Base-by-base conservation (phyloP, 2,888 invertebrate genomes). In the Phaedon cochleariae region DNA sequence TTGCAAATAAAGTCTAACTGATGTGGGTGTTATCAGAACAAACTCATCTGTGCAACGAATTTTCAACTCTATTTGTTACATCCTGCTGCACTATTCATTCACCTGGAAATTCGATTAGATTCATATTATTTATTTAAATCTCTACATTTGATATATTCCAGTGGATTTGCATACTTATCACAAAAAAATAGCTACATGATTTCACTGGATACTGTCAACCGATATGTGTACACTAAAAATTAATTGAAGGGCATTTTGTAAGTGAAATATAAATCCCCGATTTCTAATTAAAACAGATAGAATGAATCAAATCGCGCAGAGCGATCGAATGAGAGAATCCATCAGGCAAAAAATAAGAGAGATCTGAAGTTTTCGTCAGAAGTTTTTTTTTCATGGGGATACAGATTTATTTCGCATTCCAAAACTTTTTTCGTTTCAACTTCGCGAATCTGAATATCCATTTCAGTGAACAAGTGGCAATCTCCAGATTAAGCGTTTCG, bases 341-440 rank as follows among this genome's bases (percentile, higher is more conserved):
- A 45, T n/a, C n/a, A n/a, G n/a, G 21, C 12, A 5, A 26, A 26
- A 45, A 57, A 12, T 57, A 21, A 18, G 57, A 46, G 17, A 17
- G 57, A 45, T 57, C 26, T 26, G 21, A 57, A 57, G 45, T 22
- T 57, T 57, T 37, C 17, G 41, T 41, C 31, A 9, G 29, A 26
- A 55, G 41, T 15, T 18, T 55, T 55, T 45, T 57, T 7, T 7
- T 5, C 45, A 18, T 7, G 26, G 57, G 17, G 17, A 15, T 21
- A 9, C 57, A 45, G 37, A 57, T 41, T 57, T 41, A 54, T 57
- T 57, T 57, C 3, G 29, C 57, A 3, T 57, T 22, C 45, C 21
- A 45, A 45, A 41, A 57, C 22, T 26, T 57, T 22, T n/a, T 22
- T 29, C 46, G 12, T 41, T 57, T 45, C 26, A 57, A 34, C 46